Percentiles rank a stretch among this genome's conserved stretches.
Conservation (phyloP, 2,888 invertebrate species). For the Apeira syringaria region DNA sequence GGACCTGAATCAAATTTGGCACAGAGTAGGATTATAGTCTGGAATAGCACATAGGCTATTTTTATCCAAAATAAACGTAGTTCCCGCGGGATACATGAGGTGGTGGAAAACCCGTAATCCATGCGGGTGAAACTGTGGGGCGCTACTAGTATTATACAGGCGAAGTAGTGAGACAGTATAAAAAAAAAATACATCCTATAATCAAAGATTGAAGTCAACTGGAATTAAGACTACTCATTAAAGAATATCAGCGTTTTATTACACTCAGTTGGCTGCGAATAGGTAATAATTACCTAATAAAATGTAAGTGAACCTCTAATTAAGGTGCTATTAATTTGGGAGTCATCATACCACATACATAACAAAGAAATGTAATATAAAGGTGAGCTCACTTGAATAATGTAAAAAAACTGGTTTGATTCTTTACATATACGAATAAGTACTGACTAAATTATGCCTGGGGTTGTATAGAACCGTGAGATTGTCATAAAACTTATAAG, state of each 20-base stretch:
- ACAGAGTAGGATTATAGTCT: no score
- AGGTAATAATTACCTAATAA: constrained; percentile 50
- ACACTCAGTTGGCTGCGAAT: constrained; percentile 40
- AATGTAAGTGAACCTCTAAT: constrained; percentile 52
- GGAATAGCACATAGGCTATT: no score
- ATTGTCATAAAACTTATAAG: no score
- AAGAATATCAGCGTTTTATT: constrained; percentile 48
- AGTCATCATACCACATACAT: constrained; percentile 51
- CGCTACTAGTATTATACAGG: no score
- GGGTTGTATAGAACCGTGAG: no score
- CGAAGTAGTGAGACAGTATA: no score
- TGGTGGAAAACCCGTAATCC: no score
- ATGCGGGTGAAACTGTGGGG: no score
- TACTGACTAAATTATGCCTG: no score
- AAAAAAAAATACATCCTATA: constrained; percentile 23
- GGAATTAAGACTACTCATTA: constrained; percentile 46
- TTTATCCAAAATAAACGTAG: no score
- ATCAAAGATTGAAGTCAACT: constrained; percentile 17
- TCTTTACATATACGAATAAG: background rate
- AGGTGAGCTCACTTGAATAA: constrained; percentile 43
- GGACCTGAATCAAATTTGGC: no score
- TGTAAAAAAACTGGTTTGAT: constrained; percentile 40
- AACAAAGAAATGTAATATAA: constrained; percentile 44
- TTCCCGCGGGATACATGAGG: no score
- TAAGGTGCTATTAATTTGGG: constrained; percentile 50